Conservation (phyloP, 2,888 invertebrate species). For the Lycophotia porphyrea region DNA sequence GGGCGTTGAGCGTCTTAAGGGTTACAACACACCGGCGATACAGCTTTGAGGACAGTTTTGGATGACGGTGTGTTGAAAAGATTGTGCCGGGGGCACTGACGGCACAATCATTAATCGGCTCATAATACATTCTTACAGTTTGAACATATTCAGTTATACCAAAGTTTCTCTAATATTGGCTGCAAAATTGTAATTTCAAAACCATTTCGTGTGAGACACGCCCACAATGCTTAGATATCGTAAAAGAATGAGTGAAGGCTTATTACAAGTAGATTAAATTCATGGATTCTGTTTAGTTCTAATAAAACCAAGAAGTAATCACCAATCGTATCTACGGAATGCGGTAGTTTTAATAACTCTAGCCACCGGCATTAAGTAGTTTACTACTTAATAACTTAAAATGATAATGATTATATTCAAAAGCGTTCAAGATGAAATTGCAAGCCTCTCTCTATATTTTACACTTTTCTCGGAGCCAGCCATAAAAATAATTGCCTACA, state of each 20-base stretch:
- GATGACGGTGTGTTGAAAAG: too few relatives aligned
- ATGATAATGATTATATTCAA: constrained; percentile 16
- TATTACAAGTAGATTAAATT: background rate
- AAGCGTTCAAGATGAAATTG: constrained; percentile 32
- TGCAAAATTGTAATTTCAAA: background rate
- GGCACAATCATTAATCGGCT: too few relatives aligned
- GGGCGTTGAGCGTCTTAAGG: too few relatives aligned
- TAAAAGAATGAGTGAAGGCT: background rate
- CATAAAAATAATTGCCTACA: constrained; percentile 47
- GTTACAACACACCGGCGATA: too few relatives aligned
- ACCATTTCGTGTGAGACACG: background rate
- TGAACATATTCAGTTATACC: background rate
- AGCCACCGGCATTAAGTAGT: background rate
- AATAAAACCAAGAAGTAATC: background rate
- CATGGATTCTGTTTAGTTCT: background rate
- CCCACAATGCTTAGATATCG: background rate
- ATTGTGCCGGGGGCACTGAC: too few relatives aligned
- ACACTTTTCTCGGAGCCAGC: constrained; percentile 9
- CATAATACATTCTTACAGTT: background rate
- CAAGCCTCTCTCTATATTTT: constrained; percentile 8
- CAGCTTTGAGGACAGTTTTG: too few relatives aligned
- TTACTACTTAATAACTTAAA: constrained; percentile 8
- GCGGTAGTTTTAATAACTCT: background rate
- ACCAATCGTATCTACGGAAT: background rate
- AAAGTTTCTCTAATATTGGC: background rate